Conservation (phyloP, 2,797 vertebrate species). For the Acanthurus leucopareius region DNA sequence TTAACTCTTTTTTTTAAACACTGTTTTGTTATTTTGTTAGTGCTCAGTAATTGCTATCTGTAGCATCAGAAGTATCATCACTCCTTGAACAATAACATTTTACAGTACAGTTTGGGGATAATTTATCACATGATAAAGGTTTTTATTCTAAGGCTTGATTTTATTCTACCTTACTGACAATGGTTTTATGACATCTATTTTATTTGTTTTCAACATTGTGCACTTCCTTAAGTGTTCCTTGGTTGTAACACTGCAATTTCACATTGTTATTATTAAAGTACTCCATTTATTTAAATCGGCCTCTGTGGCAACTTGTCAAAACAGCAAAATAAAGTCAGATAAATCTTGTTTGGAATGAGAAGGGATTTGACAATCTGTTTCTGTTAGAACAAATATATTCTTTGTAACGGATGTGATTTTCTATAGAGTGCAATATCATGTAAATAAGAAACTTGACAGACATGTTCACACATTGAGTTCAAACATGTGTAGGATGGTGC, state of each 20-base stretch:
- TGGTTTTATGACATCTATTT: background rate
- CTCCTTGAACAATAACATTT: no score
- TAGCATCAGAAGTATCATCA: no score
- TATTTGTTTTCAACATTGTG: no score
- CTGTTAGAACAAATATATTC: background rate
- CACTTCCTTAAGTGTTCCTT: background rate
- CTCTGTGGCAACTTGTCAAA: background rate
- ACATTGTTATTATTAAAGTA: background rate
- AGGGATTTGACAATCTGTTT: background rate
- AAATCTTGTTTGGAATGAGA: background rate
- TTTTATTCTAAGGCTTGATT: background rate
- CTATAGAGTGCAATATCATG: background rate
- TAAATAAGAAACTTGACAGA: background rate
- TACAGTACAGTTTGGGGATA: no score
- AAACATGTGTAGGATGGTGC: background rate
- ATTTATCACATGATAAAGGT: no score
- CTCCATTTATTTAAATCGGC: background rate
- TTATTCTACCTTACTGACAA: background rate
- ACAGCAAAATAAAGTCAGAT: background rate
- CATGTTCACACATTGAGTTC: background rate
- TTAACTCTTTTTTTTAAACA: no score
- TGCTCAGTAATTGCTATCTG: no score
- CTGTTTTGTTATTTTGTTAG: no score
- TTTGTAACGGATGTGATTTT: background rate
- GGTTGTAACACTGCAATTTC: background rate